Evolutionary conservation across 2,113 vertebrate species (phyloP).

Genomic region (Eidolon helvum): DNA sequence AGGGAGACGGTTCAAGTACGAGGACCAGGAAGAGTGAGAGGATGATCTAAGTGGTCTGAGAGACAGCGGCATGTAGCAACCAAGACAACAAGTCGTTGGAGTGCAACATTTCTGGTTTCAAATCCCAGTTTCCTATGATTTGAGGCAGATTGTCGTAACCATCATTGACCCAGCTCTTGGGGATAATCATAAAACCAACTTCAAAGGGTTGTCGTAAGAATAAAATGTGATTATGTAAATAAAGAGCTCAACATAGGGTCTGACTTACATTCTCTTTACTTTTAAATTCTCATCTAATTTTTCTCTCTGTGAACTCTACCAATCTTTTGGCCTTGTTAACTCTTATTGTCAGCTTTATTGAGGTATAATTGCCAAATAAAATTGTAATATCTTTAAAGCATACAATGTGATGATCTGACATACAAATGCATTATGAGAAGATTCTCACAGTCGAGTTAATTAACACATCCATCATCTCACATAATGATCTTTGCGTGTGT

Average conservation of each 20-base stretch:
- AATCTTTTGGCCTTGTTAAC: neutral
- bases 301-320: neutral
- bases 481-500: neutral
- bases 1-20: neutral
- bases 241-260: neutral
- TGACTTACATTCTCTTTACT: neutral
- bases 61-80: neutral
- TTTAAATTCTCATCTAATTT: conserved; percentile 12
- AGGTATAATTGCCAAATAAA: neutral
- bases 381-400: neutral
- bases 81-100: neutral
- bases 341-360: neutral
- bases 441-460: neutral
- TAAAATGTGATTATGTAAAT: neutral
- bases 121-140: neutral
- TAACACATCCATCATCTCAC: neutral
- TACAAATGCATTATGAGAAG: neutral
- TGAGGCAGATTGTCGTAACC: neutral
- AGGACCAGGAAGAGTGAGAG: neutral
- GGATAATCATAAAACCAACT: neutral
- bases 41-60: neutral
- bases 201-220: neutral
- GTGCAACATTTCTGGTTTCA: neutral
- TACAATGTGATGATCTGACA: neutral
- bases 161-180: neutral